phyloP scores from a whole-genome alignment of 2,113 vertebrate genomes.

The Xenotilapia flavipinnis region DNA sequence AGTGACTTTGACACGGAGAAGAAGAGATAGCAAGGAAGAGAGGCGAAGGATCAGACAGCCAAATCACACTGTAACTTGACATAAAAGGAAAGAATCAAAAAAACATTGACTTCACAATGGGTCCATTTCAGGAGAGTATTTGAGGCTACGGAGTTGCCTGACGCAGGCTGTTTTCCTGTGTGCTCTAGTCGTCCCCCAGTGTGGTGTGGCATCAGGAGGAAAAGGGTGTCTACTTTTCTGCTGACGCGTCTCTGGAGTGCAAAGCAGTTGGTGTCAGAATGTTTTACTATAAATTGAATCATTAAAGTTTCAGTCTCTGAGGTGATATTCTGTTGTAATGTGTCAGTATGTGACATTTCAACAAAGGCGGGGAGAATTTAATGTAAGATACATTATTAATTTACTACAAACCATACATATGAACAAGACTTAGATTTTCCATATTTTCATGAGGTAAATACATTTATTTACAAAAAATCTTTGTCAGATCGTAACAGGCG shows the following conservation, averaged over 20 bases:
- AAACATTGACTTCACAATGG: background rate
- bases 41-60: background rate
- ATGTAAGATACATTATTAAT: background rate
- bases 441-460: background rate
- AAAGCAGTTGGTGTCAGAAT: background rate
- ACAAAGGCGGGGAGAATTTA: background rate
- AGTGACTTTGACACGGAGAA: conserved; percentile 32
- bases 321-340: background rate
- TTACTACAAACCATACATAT: background rate
- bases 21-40: background rate
- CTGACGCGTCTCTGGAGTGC: background rate
- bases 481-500: background rate
- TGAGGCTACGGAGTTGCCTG: conserved; percentile 5
- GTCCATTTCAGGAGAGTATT: background rate
- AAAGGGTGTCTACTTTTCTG: background rate
- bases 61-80: background rate
- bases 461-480: background rate
- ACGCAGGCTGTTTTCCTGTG: background rate
- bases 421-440: background rate
- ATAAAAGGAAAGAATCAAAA: background rate
- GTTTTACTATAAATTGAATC: background rate
- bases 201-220: background rate
- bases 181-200: background rate
- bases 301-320: background rate
- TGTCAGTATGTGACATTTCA: background rate